A percentile compares a stretch with the other conserved stretches of the same genome.
phyloP scores from a whole-genome alignment of 2,113 vertebrate species.

The Reinhardtius hippoglossoides region DNA sequence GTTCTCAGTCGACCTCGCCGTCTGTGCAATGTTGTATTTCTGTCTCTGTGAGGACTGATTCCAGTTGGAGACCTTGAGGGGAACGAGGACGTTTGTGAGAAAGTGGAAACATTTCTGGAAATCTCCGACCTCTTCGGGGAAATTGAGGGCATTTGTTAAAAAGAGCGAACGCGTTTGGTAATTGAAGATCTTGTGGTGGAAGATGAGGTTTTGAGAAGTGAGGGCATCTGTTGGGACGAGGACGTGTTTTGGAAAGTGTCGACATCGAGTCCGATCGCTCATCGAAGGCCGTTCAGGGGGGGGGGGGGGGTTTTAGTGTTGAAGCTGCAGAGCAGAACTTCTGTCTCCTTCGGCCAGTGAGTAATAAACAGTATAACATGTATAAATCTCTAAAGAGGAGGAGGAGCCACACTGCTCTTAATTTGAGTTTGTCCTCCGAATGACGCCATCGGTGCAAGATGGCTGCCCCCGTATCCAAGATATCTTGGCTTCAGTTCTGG shows the following conservation, averaged over 20 bases:
- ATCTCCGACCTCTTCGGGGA: neutral
- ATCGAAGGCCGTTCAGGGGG: no score
- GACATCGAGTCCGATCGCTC: neutral
- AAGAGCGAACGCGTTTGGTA: neutral
- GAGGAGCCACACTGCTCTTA: no score
- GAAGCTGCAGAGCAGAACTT: neutral
- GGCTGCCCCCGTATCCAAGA: no score
- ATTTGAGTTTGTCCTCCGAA: no score
- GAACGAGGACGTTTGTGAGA: neutral
- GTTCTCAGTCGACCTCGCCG: neutral
- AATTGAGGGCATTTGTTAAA: neutral
- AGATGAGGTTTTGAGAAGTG: neutral
- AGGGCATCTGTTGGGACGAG: neutral
- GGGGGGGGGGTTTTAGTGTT: neutral
- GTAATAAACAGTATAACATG: neutral
- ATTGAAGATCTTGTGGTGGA: neutral
- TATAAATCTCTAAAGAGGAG: no score
- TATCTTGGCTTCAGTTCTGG: no score
- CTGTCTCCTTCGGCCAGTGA: neutral
- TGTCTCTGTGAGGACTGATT: slow-evolving; percentile 44
- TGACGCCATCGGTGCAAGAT: no score
- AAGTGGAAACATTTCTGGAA: neutral
- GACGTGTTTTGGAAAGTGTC: neutral
- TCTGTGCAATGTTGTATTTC: neutral
- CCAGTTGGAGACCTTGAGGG: neutral